Percentiles rank a stretch among this genome's conserved stretches.
phyloP scores from a whole-genome alignment of 2,113 vertebrate species.

The Malaclemys terrapin region DNA sequence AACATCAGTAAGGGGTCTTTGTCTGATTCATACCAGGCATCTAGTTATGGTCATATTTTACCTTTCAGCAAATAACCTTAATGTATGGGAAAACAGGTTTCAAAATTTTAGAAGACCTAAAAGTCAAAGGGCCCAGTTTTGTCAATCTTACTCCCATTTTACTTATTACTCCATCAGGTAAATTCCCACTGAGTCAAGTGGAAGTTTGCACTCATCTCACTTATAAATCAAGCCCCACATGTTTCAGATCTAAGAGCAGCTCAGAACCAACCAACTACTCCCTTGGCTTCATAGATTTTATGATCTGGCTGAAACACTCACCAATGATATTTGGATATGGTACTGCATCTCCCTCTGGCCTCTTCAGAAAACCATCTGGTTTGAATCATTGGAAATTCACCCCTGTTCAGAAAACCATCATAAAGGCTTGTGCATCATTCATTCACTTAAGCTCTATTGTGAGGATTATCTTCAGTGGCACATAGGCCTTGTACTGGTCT shows the following conservation, averaged over 20 bases:
- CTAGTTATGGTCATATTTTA: background rate
- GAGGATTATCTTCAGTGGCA: background rate
- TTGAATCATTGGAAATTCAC: background rate
- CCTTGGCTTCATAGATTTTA: background rate
- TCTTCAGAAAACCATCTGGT: background rate
- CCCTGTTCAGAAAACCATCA: background rate
- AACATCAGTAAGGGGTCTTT: background rate
- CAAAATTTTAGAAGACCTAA: background rate
- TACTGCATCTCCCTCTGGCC: background rate
- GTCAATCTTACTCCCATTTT: background rate
- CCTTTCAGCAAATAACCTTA: background rate
- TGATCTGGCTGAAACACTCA: background rate
- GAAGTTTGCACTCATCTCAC: background rate
- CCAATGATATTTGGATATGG: background rate
- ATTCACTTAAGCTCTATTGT: background rate
- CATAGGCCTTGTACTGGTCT: rapidly evolving
- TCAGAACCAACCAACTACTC: background rate
- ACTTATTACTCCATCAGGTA: background rate
- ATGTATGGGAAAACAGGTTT: background rate
- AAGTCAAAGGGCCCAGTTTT: background rate
- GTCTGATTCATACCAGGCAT: background rate
- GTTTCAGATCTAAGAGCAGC: background rate
- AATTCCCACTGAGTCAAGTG: background rate
- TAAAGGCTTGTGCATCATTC: background rate
- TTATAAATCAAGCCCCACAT: background rate